Evolutionary conservation across 2,797 vertebrate species (phyloP), one percentile per base, ranked within the genome.

Genomic region (Hyperoplus lanceolatus): DNA sequence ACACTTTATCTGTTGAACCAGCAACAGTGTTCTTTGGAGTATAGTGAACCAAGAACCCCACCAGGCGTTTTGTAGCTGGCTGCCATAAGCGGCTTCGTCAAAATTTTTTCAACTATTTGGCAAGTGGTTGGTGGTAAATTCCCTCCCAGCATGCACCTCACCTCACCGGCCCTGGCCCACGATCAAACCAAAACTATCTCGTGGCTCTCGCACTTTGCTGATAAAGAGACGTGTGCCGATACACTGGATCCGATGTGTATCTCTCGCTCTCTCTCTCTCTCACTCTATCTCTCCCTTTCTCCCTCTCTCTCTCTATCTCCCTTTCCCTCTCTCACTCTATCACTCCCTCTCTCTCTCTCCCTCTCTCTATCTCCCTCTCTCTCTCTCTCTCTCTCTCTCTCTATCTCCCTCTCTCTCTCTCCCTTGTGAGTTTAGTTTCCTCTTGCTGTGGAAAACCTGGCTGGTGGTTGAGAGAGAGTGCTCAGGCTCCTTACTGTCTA

Each of bases 71-170:
- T 29, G 29, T 39, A 36, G 16, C 74, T 90, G 91, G 87, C 66
- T 13, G 0, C 66, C 45, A 88, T 84, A 18, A 55, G 55, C 5
- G 70, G 59, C 78, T 81, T 66, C 65, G 82, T 81, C 4, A 45
- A 82, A 77, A 75, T 81, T 75, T 75, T 87, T 70, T 87, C 76
- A 60, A 81, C 71, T 74, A 70, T 87, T 92, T 90, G 89, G 83
- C 89, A 84, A 77, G 79, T 85, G 68, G 69, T 75, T 77, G 55
- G 81, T 79, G 88, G 89, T 90, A 88, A 85, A 87, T 89, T 90
- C 84, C 81, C 90, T 87, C 89, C 84, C 87, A 88, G 87, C 80
- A 80, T 81, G 83, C 84, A 78, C 70, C 78, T 79, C 63, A 0
- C 73, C 77, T 79, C 60, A 0, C 57, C 29, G 48, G 29, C 46